Conservation (phyloP, 37 sponge, comb jelly and placozoan species). For the Hexactinellida sp. region DNA sequence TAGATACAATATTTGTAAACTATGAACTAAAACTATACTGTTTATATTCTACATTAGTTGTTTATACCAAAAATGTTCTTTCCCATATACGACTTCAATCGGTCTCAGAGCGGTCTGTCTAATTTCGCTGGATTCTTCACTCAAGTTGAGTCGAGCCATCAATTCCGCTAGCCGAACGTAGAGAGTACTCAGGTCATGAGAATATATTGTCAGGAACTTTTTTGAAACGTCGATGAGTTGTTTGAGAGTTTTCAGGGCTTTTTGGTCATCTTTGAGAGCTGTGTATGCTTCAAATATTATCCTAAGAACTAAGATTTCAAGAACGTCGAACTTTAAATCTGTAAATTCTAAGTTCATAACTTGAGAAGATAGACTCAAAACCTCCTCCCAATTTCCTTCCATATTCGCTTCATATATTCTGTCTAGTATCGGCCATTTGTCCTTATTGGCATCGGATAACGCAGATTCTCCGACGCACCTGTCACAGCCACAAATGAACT, state of each 20-base stretch:
- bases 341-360: background rate
- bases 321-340: background rate
- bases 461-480: background rate
- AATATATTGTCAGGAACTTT: background rate
- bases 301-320: background rate
- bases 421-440: background rate
- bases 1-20: background rate
- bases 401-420: background rate
- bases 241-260: background rate
- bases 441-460: background rate
- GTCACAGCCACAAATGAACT: background rate
- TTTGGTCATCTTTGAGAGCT: background rate
- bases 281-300: background rate
- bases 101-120: background rate
- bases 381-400: background rate
- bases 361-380: conserved; percentile 1
- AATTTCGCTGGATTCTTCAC: background rate
- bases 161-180: background rate
- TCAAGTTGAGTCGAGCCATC: background rate
- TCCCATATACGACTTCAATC: background rate
- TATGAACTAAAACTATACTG: background rate
- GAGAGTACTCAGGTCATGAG: background rate
- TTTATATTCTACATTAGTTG: background rate
- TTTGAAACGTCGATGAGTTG: background rate
- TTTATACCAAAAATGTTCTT: background rate